Evolutionary conservation across 37 sponge, comb jelly and placozoan species (phyloP), one percentile per base, ranked within the genome.

Genomic region (Axinella damicornis): DNA sequence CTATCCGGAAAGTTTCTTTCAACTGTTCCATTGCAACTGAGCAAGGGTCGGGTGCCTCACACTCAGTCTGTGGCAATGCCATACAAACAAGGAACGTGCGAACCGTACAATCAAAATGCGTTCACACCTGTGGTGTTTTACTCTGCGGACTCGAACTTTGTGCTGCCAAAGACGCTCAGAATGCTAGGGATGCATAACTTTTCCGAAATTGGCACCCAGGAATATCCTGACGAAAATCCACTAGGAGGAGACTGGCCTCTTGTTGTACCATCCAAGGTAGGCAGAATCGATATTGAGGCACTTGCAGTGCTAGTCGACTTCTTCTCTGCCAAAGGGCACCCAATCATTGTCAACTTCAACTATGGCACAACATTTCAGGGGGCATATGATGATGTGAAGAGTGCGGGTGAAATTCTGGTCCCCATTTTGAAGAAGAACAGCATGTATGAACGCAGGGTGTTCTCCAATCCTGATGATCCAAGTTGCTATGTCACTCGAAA

Each of bases 331-430:
- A 27, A 70, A 28, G 82, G 82, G n/a, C 57, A 81, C 31, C 82
- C 82, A 2, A 22, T 20, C 16, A 24, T 59, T 22, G 37, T 81
- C n/a, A 59, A 55, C 4, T 34, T 81, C 58, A 81, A 81, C 60
- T 81, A 71, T 28, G 82, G 82, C 21, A 33, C 82, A 25, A 81
- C 82, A 2, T 81, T 81, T 40, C 69, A 81, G 20, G 82, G 82
- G 1, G 72, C 72, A 13, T 81, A 81, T 25, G 82, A 81, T 57
- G 61, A 81, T 34, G 82, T 81, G 38, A 57, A 69, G 34, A 34
- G 6, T 34, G 82, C 37, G 13, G 58, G 36, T n/a, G 21, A 30
- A 14, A 30, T 4, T 28, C 31, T 81, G 14, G n/a, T 57, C 13
- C 33, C 61, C 14, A 54, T 81, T 30, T 37, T 81, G 38, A 28